Evolutionary conservation across 2,888 invertebrate species (phyloP).

Genomic region (Nemapogon koenigi): DNA sequence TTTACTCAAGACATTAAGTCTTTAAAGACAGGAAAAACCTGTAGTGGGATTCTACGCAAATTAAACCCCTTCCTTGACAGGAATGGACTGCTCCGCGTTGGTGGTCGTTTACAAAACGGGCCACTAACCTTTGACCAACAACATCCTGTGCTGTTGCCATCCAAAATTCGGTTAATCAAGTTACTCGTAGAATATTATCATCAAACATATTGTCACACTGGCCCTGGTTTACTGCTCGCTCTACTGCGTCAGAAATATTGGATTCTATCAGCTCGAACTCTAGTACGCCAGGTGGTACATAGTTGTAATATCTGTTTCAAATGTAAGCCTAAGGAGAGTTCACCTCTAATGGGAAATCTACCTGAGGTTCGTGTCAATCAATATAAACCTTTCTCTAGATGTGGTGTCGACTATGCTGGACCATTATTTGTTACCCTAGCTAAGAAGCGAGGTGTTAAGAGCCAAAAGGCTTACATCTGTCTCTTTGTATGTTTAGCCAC

Average conservation of each 20-base stretch:
- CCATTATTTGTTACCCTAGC: conserved; percentile 8
- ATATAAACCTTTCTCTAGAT: conserved; percentile 10
- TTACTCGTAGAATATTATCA: conserved; percentile 5
- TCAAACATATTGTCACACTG: conserved; percentile 4
- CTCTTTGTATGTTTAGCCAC: conserved; percentile 10
- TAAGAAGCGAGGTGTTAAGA: conserved; percentile 4
- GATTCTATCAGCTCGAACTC: conserved; percentile 6
- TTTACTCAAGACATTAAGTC: no score
- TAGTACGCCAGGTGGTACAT: conserved; percentile 8
- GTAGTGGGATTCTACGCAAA: no score
- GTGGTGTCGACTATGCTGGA: conserved; percentile 13
- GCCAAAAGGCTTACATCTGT: conserved; percentile 9
- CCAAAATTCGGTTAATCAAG: neutral
- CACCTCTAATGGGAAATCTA: conserved; percentile 9
- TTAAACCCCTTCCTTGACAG: conserved; percentile 7
- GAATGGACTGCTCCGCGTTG: conserved; percentile 2
- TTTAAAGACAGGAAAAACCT: no score
- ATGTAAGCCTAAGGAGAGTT: conserved; percentile 1
- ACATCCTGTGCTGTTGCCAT: conserved; percentile 6
- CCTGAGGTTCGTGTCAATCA: conserved; percentile 7
- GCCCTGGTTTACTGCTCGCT: conserved; percentile 2
- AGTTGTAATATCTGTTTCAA: conserved; percentile 11
- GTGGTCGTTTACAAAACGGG: conserved; percentile 4
- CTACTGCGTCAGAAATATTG: conserved; percentile 9
- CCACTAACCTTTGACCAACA: conserved; percentile 3